A percentile compares a stretch with the other conserved stretches of the same genome.
Evolutionary conservation across 2,113 vertebrate genomes (phyloP).

Genomic region (Sturnira hondurensis): DNA sequence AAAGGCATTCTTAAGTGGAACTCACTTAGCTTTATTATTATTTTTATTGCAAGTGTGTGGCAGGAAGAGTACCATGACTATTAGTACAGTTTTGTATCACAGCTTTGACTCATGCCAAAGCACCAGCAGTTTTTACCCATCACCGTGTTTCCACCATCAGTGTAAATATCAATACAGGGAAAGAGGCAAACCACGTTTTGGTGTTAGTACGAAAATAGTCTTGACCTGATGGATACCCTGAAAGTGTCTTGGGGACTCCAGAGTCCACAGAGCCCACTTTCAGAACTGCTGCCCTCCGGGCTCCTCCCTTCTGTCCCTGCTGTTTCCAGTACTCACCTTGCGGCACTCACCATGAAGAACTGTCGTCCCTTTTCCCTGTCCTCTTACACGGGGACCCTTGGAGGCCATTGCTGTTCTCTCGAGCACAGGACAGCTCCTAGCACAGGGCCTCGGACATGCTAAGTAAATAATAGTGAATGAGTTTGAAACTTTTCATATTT

Average conservation of each 20-base stretch:
- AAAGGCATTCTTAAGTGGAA: conserved; percentile 21
- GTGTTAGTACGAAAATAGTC: background rate
- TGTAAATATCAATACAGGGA: background rate
- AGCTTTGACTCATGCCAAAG: background rate
- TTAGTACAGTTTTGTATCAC: background rate
- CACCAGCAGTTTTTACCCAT: background rate
- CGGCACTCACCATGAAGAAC: background rate
- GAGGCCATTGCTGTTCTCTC: background rate
- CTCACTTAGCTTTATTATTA: background rate
- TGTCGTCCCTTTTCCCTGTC: background rate
- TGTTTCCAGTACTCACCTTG: background rate
- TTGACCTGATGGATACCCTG: background rate
- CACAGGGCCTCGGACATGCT: background rate
- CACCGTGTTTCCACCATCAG: background rate
- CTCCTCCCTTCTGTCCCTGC: background rate
- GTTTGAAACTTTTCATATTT: background rate
- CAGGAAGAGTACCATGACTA: background rate
- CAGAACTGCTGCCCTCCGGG: background rate
- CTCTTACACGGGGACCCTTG: background rate
- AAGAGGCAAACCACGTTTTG: background rate
- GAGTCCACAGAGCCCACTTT: background rate
- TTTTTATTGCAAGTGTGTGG: background rate
- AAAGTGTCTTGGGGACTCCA: background rate
- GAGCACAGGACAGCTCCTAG: background rate
- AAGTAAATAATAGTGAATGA: background rate